Evolutionary conservation across 2,797 vertebrate genomes (phyloP).

Genomic region (Sebastiscus tertius): DNA sequence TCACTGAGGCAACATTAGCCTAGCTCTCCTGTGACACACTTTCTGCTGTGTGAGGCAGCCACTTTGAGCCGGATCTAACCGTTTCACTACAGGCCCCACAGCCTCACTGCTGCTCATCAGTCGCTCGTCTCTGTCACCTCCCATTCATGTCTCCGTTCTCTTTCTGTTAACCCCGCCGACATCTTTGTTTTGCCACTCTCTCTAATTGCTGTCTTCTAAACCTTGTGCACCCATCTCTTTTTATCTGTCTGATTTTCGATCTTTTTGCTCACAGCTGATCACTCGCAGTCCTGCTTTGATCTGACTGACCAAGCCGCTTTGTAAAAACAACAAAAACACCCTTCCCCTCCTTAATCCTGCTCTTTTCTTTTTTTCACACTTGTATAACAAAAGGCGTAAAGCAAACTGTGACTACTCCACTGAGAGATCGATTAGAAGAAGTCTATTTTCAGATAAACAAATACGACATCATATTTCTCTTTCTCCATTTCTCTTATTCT

Average conservation of each 20-base stretch:
- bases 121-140: slow-evolving; percentile 27
- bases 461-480: neutral
- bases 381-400: slow-evolving; percentile 19
- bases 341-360: neutral
- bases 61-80: slow-evolving; percentile 44
- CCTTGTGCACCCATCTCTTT: slow-evolving; percentile 3
- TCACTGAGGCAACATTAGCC: slow-evolving; percentile 53
- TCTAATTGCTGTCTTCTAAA: slow-evolving; percentile 40
- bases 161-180: slow-evolving; percentile 1
- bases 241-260: slow-evolving; percentile 8
- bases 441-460: slow-evolving; percentile 30
- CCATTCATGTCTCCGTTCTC: slow-evolving; percentile 19
- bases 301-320: slow-evolving; percentile 11
- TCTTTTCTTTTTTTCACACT: slow-evolving; percentile 14
- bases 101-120: slow-evolving; percentile 27
- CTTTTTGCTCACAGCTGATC: slow-evolving; percentile 8
- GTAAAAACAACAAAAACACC: slow-evolving; percentile 17
- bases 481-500: neutral
- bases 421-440: slow-evolving; percentile 2
- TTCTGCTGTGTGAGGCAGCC: slow-evolving; percentile 38
- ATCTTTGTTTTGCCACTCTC: slow-evolving; percentile 33
- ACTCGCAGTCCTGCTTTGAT: slow-evolving; percentile 15
- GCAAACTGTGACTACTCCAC: slow-evolving; percentile 2
- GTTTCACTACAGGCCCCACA: slow-evolving; percentile 29
- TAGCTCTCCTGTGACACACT: slow-evolving; percentile 65